Evolutionary conservation across 1,140 invertebrate genomes (phyloP), one percentile per base, ranked within the genome.

Genomic region (Neodiprion lecontei): DNA sequence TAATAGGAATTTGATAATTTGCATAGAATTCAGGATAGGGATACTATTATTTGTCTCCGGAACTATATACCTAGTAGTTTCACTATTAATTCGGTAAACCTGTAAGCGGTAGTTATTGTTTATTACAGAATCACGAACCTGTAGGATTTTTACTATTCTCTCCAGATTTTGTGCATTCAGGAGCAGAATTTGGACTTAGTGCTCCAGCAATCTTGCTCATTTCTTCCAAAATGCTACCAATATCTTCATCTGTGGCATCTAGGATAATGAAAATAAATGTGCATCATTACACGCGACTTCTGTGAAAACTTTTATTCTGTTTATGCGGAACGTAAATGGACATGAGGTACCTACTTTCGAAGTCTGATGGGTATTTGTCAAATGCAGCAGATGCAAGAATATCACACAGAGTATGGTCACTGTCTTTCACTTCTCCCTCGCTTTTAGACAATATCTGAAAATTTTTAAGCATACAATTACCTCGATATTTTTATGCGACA

Each of bases 171-270:
- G 74, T 75, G 65, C 74, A 77, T 50, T 85, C 85, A 0, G 76
- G 74, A 1, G 75, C 76, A 17, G 85, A 84, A 82, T 77, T 84
- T 11, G 86, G 84, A 75, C 84, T 87, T n/a, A 86, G 66, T 7
- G 81, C 79, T 10, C 81, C 83, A 10, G 86, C 86, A 50, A 88
- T 88, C 77, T 87, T 88, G 66, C 84, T 88, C 77, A 88, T 88
- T 78, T 88, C 87, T 73, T 88, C 87, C n/a, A 88, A 74, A 67
- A 88, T 84, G 75, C 84, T 88, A 14, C 86, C 85, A 47, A 88
- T 87, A 9, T 88, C 87, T 48, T 88, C 87, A 48, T 88, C 87
- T 9, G 86, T 88, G 7, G 85, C 86, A 83, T 86, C 87, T 88
- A 17, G 53, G 8, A 11, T 3, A 14, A 73, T 12, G 28, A 74